Percentiles rank a stretch among this genome's conserved stretches.
These are phyloP conservation scores for Tarsius wallacei DNA, from an alignment of 2,797 vertebrate species.

Conservation along the genomic window DNA sequence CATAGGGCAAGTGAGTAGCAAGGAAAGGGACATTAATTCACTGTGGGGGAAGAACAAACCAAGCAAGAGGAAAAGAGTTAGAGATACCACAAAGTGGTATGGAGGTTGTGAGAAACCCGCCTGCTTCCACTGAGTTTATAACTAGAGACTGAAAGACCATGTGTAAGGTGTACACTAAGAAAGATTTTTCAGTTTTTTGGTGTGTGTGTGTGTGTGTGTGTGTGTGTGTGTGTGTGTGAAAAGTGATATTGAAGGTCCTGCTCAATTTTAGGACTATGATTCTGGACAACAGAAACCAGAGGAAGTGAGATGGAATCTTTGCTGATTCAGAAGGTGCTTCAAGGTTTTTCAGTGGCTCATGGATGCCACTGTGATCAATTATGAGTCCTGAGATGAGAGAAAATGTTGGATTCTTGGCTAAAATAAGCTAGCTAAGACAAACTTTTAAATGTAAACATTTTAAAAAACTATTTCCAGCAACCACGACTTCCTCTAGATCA, in stretches of 20 bases:
- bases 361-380: neutral
- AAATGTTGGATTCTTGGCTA: neutral
- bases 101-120: neutral
- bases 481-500: neutral
- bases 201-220: no score
- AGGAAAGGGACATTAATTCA: slow-evolving; percentile 49
- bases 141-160: neutral
- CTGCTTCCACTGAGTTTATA: neutral
- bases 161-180: neutral
- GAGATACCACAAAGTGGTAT: neutral
- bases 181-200: neutral
- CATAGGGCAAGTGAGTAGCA: neutral
- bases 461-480: neutral
- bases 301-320: slow-evolving; percentile 40
- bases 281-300: slow-evolving; percentile 25
- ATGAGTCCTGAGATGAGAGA: neutral
- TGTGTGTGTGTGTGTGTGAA: neutral
- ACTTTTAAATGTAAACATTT: neutral
- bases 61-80: neutral
- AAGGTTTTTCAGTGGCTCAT: slow-evolving; percentile 3
- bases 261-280: slow-evolving; percentile 11
- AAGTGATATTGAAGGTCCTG: neutral
- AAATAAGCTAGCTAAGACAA: slow-evolving; percentile 12
- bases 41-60: neutral
- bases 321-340: slow-evolving; percentile 29